Evolutionary conservation across 2,888 invertebrate genomes (phyloP).

Genomic region (Orthonychiurus folsomi): DNA sequence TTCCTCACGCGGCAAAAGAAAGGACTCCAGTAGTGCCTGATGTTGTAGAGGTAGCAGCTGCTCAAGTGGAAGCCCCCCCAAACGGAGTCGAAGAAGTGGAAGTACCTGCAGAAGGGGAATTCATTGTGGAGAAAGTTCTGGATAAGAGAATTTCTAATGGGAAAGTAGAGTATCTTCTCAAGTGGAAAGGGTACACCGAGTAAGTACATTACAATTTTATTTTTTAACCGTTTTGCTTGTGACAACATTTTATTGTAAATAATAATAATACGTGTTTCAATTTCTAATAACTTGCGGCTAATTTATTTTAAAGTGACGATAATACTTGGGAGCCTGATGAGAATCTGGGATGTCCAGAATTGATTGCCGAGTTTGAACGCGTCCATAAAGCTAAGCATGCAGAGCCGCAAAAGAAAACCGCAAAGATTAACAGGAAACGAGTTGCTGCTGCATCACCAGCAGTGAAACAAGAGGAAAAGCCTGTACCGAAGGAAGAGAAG

Average conservation of each 20-base stretch:
- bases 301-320: slow-evolving; percentile 41
- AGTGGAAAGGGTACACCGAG: slow-evolving; percentile 17
- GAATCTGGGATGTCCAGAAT: slow-evolving; percentile 47
- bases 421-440: background rate
- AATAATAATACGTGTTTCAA: background rate
- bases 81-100: slow-evolving; percentile 4
- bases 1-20: background rate
- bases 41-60: background rate
- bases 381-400: slow-evolving; percentile 14
- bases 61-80: background rate
- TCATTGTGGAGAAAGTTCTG: slow-evolving; percentile 13
- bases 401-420: background rate
- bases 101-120: slow-evolving; percentile 11
- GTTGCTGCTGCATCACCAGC: background rate
- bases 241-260: background rate
- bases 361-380: slow-evolving; percentile 39
- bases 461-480: too few relatives aligned
- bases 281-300: background rate
- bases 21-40: background rate
- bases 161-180: slow-evolving; percentile 14
- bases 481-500: too few relatives aligned
- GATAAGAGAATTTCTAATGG: slow-evolving; percentile 13
- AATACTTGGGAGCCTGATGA: slow-evolving; percentile 50
- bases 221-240: background rate
- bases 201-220: slow-evolving; percentile 1